Conservation (phyloP, 2,888 invertebrate genomes). For the Dryococelus australis region DNA sequence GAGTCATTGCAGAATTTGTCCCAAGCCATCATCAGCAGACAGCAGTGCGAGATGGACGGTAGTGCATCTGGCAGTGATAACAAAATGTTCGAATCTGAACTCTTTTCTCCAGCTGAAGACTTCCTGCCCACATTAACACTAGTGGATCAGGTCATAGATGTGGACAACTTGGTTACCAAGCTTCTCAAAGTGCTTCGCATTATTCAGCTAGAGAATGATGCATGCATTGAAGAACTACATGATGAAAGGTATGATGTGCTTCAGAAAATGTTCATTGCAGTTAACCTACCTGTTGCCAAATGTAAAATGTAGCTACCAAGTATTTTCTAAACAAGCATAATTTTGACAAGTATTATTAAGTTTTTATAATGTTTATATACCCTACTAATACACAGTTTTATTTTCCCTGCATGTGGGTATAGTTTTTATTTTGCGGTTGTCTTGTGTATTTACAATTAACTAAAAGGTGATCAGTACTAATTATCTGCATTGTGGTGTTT, state of each 20-base stretch:
- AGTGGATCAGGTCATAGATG: slow-evolving; percentile 77
- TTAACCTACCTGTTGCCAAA: not conserved
- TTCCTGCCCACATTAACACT: slow-evolving; percentile 67
- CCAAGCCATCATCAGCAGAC: slow-evolving; percentile 77
- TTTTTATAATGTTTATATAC: too few species aligned
- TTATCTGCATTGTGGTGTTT: too few species aligned
- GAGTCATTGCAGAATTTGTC: slow-evolving; percentile 81
- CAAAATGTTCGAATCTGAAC: slow-evolving; percentile 49
- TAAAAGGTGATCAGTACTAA: too few species aligned
- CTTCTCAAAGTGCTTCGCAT: slow-evolving; percentile 76
- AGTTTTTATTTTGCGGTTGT: too few species aligned
- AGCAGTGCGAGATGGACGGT: slow-evolving; percentile 58
- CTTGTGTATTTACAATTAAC: too few species aligned
- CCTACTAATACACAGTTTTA: too few species aligned
- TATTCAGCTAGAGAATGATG: slow-evolving; percentile 74
- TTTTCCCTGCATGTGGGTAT: too few species aligned
- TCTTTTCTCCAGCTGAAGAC: slow-evolving; percentile 58
- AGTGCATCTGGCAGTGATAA: slow-evolving; percentile 50
- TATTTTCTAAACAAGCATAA: too few species aligned
- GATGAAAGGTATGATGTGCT: slow-evolving; percentile 44
- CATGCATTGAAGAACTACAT: slow-evolving; percentile 60
- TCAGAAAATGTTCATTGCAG: not conserved
- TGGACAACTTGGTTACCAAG: slow-evolving; percentile 77
- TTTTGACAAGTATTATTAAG: too few species aligned
- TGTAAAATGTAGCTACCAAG: not conserved